Evolutionary conservation across 2,888 invertebrate species (phyloP), one percentile per base, ranked within the genome.

Genomic region (Ctena decussata): DNA sequence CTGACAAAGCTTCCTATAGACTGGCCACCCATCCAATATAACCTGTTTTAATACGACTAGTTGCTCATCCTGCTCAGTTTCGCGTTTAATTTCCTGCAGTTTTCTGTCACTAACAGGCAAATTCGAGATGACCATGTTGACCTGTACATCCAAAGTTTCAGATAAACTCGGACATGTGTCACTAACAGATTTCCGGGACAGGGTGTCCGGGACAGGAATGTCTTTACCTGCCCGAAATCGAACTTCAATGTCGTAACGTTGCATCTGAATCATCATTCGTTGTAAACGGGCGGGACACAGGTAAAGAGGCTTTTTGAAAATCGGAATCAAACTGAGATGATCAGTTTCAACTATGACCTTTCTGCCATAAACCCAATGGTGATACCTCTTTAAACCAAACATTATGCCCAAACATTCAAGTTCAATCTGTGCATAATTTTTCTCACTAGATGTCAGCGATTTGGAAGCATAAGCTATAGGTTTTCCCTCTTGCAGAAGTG

Each of bases 381-480:
- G 60, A n/a, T 60, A 75, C 18, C 75, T 3, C 60, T 41, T 75
- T 11, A 53, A 41, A n/a, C 75, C 60, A 57, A 60, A 60, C 57
- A 30, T 27, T n/a, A 75, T 75, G 12, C 57, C n/a, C 0, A 75
- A 32, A 35, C 49, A 75, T 35, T 75, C 75, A n/a, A 53, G 49
- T 24, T 75, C 75, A 49, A 46, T 75, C 24, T 75, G 75, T n/a
- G 75, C 53, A 57, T 53, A 49, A 32, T 57, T 57, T 41, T 60
- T 57, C 24, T 57, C 57, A 32, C 41, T 32, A 24, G 60, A 2
- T 41, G 76, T 85, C 1, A 85, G 46, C 0, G 77, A 77, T 35
- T 80, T 86, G 15, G 49, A 77, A 11, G 83, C 83, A 74, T 80
- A 83, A 21, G 77, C 80, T n/a, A 80, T 77, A 5, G 85, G 82